phyloP scores from a whole-genome alignment of 92 coral and sea anemone species.

The Parazoanthus swiftii region DNA sequence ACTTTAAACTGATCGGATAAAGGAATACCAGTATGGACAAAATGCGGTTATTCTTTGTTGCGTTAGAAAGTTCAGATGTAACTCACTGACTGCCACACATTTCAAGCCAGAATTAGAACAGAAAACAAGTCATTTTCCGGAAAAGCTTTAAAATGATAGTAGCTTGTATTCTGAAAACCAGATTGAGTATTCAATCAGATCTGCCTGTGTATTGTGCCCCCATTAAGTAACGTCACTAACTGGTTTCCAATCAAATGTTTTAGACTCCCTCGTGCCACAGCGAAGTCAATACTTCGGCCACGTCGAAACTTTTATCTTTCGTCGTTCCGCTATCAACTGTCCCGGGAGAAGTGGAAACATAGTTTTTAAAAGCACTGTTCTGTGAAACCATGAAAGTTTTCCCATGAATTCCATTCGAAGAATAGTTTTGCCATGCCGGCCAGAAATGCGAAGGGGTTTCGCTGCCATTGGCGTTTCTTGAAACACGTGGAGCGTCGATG shows the following conservation, averaged over 20 bases:
- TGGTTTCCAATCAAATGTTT: not conserved
- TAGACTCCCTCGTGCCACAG: conserved; percentile 3
- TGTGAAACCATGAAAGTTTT: conserved; percentile 21
- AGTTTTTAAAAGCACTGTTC: conserved; percentile 35
- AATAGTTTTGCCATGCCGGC: conserved; percentile 26
- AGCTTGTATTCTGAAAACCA: too few relatives aligned
- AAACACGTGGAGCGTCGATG: conserved; percentile 8
- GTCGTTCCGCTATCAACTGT: not conserved
- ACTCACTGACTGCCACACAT: too few relatives aligned
- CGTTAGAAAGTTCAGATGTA: too few relatives aligned
- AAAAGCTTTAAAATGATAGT: too few relatives aligned
- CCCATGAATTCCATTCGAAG: not conserved
- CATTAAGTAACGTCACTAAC: too few relatives aligned
- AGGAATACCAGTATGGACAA: too few relatives aligned
- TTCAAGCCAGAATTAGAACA: too few relatives aligned
- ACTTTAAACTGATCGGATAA: too few relatives aligned
- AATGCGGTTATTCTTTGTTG: too few relatives aligned
- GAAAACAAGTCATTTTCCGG: too few relatives aligned
- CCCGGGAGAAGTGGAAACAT: not conserved
- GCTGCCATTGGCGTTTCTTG: conserved; percentile 16
- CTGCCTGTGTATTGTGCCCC: too few relatives aligned
- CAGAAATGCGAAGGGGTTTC: conserved; percentile 13
- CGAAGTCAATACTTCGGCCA: conserved; percentile 34
- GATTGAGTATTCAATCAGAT: too few relatives aligned
- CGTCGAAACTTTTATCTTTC: conserved; percentile 1